Evolutionary conservation across 1,140 invertebrate species (phyloP).

Genomic region (Hydropsyche tenuis): DNA sequence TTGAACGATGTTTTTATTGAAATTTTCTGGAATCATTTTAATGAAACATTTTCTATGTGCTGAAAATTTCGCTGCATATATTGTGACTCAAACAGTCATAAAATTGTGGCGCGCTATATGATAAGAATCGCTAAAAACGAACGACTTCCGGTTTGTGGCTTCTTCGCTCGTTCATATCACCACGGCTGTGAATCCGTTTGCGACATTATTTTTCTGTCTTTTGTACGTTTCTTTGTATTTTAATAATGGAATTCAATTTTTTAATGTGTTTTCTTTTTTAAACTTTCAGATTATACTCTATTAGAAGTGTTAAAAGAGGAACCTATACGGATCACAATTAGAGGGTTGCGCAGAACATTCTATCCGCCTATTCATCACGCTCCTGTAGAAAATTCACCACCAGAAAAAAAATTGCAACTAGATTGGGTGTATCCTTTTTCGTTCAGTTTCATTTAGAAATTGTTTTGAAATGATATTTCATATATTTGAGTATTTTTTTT

Average conservation of each 20-base stretch:
- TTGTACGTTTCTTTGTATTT: not conserved
- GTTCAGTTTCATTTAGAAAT: slow-evolving; percentile 10
- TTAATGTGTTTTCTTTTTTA: not conserved
- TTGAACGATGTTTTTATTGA: too few species aligned
- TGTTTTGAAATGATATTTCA: too few species aligned
- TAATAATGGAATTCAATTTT: not conserved
- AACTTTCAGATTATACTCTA: slow-evolving; percentile 75
- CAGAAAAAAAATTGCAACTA: slow-evolving; percentile 84
- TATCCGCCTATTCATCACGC: slow-evolving; percentile 86
- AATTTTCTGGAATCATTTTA: too few species aligned
- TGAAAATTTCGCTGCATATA: too few species aligned
- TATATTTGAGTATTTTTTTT: slow-evolving; percentile 1
- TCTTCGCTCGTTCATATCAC: slow-evolving; percentile 39
- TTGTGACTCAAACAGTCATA: too few species aligned
- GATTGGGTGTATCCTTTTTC: slow-evolving; percentile 82
- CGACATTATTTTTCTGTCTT: not conserved
- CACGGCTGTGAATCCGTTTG: not conserved
- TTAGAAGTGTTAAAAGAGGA: slow-evolving; percentile 84
- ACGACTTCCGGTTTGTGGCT: slow-evolving; percentile 42
- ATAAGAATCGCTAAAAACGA: not conserved
- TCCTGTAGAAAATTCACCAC: slow-evolving; percentile 80
- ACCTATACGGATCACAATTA: slow-evolving; percentile 81
- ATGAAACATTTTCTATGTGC: too few species aligned
- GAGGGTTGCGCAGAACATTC: slow-evolving; percentile 82
- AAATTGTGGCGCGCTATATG: too few species aligned